Conservation (phyloP, 2,113 vertebrate species). For the Tragelaphus strepsiceros region DNA sequence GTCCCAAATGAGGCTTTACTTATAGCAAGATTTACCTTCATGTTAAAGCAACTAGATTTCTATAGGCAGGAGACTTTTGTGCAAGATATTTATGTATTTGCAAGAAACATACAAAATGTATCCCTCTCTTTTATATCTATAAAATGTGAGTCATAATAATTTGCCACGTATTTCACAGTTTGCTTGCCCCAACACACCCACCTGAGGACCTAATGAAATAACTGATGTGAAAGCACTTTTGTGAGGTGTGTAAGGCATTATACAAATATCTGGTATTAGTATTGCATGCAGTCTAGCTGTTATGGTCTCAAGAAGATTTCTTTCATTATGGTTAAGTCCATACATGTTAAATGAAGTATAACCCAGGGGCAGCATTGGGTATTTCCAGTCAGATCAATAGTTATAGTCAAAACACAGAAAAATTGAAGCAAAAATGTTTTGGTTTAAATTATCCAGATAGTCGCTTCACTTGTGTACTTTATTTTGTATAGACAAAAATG, state of each 20-base stretch:
- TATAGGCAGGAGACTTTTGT: neutral
- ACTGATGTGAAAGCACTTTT: neutral
- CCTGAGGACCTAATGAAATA: neutral
- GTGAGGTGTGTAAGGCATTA: neutral
- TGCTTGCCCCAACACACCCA: neutral
- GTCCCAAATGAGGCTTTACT: neutral
- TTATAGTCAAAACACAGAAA: slow-evolving; percentile 9
- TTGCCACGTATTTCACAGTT: neutral
- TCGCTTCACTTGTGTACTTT: neutral
- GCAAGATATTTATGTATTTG: neutral
- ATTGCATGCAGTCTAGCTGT: neutral
- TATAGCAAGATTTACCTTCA: neutral
- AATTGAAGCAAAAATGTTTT: slow-evolving; percentile 19
- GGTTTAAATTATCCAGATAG: slow-evolving; percentile 26
- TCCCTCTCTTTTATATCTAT: neutral
- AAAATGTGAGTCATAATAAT: neutral
- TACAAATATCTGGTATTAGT: neutral
- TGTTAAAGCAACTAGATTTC: neutral
- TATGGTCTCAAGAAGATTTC: neutral
- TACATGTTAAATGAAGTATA: slow-evolving; percentile 13
- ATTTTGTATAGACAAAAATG: slow-evolving; percentile 28
- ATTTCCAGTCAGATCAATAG: slow-evolving; percentile 41
- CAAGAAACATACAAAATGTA: neutral
- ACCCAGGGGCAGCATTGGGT: neutral
- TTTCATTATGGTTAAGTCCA: neutral